Conservation (phyloP, 2,888 invertebrate genomes). For the Cantharis lateralis region DNA sequence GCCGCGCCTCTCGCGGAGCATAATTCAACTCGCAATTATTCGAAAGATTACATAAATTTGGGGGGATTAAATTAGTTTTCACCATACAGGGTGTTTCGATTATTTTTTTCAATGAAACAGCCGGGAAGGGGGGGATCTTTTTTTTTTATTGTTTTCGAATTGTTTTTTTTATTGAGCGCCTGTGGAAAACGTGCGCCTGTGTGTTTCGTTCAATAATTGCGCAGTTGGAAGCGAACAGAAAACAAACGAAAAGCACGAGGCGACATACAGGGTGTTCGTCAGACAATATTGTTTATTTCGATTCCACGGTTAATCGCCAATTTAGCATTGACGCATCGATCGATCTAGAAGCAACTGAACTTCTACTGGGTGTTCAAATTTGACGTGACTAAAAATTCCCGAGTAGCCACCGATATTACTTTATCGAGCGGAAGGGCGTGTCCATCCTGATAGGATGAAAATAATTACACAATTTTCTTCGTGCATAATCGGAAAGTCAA, state of each 20-base stretch:
- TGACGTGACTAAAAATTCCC: not conserved
- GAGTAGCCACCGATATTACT: not conserved
- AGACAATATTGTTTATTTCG: no score
- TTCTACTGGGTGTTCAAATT: not conserved
- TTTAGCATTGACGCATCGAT: not conserved
- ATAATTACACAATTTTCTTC: no score
- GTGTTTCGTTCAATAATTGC: no score
- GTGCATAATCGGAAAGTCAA: no score
- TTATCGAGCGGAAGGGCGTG: not conserved
- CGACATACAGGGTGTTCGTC: not conserved
- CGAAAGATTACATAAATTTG: not conserved
- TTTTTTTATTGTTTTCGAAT: not conserved
- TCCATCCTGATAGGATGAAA: not conserved
- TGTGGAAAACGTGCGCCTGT: not conserved
- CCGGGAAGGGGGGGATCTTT: not conserved
- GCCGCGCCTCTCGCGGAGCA: not conserved
- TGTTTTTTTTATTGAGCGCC: not conserved
- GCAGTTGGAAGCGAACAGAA: no score
- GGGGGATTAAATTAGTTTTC: not conserved
- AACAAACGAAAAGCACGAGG: not conserved
- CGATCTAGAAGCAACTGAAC: not conserved
- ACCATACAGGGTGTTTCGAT: not conserved
- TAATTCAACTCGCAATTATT: not conserved
- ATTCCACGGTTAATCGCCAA: not conserved
- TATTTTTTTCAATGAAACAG: not conserved